A percentile compares a stretch with the other conserved stretches of the same genome.
These are phyloP conservation scores for Lethocerus indicus DNA, from an alignment of 1,140 invertebrate genomes.

Conservation along the genomic window DNA sequence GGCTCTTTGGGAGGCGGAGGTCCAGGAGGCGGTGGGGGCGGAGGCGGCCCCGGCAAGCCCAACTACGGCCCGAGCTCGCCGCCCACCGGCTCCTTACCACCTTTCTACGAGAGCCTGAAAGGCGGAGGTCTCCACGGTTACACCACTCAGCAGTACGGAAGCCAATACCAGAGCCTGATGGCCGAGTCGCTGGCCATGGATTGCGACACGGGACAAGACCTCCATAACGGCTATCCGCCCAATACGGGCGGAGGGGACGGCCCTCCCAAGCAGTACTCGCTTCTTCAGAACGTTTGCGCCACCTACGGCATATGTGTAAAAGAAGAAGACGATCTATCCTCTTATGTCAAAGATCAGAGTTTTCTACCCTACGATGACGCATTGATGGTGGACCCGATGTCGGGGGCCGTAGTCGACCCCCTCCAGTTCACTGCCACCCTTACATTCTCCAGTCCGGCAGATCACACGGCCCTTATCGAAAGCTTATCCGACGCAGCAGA, in stretches of 20 bases:
- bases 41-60: constrained; percentile 30
- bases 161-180: constrained; percentile 26
- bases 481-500: constrained; percentile 55
- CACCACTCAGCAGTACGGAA: constrained; percentile 19
- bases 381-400: constrained; percentile 63
- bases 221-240: constrained; percentile 25
- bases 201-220: constrained; percentile 49
- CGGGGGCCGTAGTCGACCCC: constrained; percentile 55
- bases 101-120: constrained; percentile 70
- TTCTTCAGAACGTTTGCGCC: constrained; percentile 56
- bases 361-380: constrained; percentile 41
- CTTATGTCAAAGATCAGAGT: constrained; percentile 46
- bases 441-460: constrained; percentile 56
- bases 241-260: constrained; percentile 23
- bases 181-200: constrained; percentile 45
- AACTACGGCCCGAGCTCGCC: constrained; percentile 70
- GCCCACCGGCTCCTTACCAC: constrained; percentile 61
- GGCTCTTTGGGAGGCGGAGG: too few species aligned
- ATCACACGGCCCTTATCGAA: constrained; percentile 47
- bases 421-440: constrained; percentile 63
- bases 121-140: constrained; percentile 24
- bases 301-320: constrained; percentile 62
- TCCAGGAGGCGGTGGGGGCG: constrained; percentile 29
- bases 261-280: constrained; percentile 46
- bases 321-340: constrained; percentile 47